Evolutionary conservation across 2,113 vertebrate genomes (phyloP).

Genomic region (Poeciliopsis prolifica): DNA sequence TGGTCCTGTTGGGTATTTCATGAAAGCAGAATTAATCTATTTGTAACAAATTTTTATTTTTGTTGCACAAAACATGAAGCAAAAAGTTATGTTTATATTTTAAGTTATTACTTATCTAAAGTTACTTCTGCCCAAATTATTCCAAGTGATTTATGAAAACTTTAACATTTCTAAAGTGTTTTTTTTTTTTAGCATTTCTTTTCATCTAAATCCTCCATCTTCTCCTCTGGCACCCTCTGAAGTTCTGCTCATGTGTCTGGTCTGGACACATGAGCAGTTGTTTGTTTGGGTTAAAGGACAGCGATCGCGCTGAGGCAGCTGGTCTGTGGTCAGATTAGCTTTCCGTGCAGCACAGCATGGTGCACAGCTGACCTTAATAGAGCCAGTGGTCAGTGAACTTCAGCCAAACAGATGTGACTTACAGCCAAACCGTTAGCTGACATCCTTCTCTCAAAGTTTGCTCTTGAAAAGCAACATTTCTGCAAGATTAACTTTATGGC

Average conservation of each 20-base stretch:
- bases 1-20: background rate
- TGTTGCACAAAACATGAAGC: background rate
- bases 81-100: too few species aligned
- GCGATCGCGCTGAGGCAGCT: constrained; percentile 55
- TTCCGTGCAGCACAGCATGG: constrained; percentile 31
- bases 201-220: too few species aligned
- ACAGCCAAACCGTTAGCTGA: background rate
- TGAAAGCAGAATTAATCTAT: background rate
- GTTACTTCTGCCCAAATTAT: too few species aligned
- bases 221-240: background rate
- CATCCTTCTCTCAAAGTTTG: background rate
- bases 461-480: background rate
- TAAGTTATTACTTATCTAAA: too few species aligned
- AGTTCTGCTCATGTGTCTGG: background rate
- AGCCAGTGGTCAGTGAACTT: background rate
- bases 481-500: background rate
- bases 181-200: too few species aligned
- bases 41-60: too few species aligned
- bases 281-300: constrained; percentile 29
- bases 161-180: too few species aligned
- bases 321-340: constrained; percentile 48
- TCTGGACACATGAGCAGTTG: constrained; percentile 24
- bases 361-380: constrained; percentile 41
- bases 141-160: too few species aligned
- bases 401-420: constrained; percentile 25